A percentile compares a stretch with the other conserved stretches of the same genome.
phyloP scores from a whole-genome alignment of 2,888 invertebrate species.

The Pyrgus malvae region DNA sequence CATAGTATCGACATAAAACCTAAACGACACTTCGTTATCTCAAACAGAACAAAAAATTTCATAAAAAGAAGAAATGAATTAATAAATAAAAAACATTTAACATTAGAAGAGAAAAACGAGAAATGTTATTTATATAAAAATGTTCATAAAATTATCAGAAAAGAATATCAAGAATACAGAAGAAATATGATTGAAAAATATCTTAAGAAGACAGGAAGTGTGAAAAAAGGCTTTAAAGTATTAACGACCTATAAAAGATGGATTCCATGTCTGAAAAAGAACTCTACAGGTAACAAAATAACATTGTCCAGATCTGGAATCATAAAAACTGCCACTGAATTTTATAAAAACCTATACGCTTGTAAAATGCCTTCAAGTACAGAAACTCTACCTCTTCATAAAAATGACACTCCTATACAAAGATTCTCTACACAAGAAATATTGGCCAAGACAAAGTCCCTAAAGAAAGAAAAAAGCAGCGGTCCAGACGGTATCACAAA shows the following conservation, averaged over 20 bases:
- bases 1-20: background rate
- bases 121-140: conserved; percentile 17
- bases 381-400: background rate
- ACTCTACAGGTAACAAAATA: background rate
- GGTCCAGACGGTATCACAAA: background rate
- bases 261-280: conserved; percentile 10
- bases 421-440: background rate
- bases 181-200: conserved; percentile 12
- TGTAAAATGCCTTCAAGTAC: background rate
- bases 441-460: background rate
- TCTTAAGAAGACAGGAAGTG: conserved; percentile 14
- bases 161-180: conserved; percentile 18
- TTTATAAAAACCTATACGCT: background rate
- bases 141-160: conserved; percentile 20
- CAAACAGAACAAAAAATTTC: conserved; percentile 9
- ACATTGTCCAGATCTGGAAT: conserved; percentile 7
- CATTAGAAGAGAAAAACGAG: conserved; percentile 20
- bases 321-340: conserved; percentile 1
- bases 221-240: conserved; percentile 17
- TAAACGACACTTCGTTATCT: conserved; percentile 9
- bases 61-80: conserved; percentile 24
- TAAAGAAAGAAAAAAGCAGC: background rate
- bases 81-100: conserved; percentile 18
- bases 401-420: background rate
- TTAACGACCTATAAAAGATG: conserved; percentile 7